phyloP scores from a whole-genome alignment of 2,113 vertebrate species.

The Ptyas mucosa region DNA sequence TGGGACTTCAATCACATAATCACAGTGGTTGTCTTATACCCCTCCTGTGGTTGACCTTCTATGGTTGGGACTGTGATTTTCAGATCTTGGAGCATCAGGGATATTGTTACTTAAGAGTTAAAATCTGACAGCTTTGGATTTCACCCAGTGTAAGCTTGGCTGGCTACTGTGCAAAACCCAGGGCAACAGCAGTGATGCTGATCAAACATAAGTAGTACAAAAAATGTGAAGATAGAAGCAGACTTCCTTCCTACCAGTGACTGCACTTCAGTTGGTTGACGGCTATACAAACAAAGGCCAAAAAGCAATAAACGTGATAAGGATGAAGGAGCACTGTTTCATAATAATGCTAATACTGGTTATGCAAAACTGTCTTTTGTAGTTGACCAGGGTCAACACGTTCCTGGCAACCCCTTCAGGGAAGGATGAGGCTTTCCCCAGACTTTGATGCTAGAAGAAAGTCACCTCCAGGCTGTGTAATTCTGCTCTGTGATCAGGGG shows the following conservation, averaged over 20 bases:
- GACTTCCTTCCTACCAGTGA: background rate
- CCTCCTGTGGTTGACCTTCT: background rate
- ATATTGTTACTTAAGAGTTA: background rate
- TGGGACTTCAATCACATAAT: background rate
- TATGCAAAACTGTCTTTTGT: background rate
- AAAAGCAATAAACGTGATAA: background rate
- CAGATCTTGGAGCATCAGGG: background rate
- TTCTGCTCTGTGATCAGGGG: background rate
- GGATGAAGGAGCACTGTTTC: background rate
- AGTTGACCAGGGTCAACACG: background rate
- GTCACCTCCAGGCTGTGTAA: background rate
- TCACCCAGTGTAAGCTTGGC: background rate
- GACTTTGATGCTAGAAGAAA: background rate
- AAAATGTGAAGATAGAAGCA: background rate
- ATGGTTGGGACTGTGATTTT: background rate
- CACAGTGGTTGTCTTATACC: background rate
- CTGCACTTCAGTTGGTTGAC: background rate
- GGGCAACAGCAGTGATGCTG: background rate
- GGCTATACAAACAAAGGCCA: background rate
- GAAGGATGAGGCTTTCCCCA: background rate
- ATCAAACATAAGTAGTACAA: background rate
- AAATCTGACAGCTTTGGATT: background rate
- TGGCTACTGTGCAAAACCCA: background rate
- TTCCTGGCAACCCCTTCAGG: background rate
- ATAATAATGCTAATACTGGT: background rate